phyloP scores from a whole-genome alignment of 2,797 vertebrate genomes.

The Sarcoramphus papa region DNA sequence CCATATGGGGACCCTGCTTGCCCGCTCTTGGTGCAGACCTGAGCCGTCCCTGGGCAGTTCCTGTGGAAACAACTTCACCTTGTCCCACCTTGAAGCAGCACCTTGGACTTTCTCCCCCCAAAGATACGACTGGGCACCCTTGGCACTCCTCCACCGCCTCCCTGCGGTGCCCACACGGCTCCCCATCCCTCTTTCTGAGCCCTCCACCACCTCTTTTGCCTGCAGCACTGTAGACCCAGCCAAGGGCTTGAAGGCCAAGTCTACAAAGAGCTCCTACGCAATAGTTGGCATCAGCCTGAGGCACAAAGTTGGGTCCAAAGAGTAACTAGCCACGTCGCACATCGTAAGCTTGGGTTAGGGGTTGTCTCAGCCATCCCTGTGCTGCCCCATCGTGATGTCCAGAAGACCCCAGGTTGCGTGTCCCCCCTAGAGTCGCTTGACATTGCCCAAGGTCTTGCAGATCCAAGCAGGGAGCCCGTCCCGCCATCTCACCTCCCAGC shows the following conservation, averaged over 20 bases:
- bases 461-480: neutral
- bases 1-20: neutral
- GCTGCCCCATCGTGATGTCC: accelerated
- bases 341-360: accelerated
- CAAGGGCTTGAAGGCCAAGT: neutral
- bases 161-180: neutral
- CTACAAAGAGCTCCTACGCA: neutral
- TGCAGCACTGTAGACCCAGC: neutral
- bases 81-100: neutral
- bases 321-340: accelerated
- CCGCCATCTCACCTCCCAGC: neutral
- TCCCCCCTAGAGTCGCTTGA: neutral
- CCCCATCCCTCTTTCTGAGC: neutral
- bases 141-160: neutral
- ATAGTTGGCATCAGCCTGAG: neutral
- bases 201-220: neutral
- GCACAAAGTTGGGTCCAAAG: neutral
- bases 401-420: neutral
- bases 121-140: neutral
- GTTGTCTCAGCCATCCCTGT: neutral
- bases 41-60: neutral
- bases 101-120: neutral
- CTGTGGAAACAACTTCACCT: neutral
- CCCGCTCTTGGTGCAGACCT: neutral
- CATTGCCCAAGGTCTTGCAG: neutral